Evolutionary conservation across 2,888 invertebrate genomes (phyloP).

Genomic region (Embidobia sp.): DNA sequence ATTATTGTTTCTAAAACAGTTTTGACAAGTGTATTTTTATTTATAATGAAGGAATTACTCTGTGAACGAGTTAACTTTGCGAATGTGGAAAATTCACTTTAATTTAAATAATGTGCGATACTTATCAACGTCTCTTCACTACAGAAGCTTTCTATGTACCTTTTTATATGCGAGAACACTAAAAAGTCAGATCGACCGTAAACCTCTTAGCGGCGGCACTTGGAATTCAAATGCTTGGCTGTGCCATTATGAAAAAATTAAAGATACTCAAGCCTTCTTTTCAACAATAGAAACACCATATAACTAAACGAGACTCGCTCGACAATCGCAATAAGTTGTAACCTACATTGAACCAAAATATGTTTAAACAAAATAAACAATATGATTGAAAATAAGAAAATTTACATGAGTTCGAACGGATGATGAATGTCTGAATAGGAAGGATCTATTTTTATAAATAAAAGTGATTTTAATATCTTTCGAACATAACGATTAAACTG

Average conservation of each 20-base stretch:
- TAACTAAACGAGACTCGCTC: not conserved
- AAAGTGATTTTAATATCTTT: constrained; percentile 19
- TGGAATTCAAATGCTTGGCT: constrained; percentile 26
- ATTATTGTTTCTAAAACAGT: constrained; percentile 11
- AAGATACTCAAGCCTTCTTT: constrained; percentile 19
- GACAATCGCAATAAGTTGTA: no score
- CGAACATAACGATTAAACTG: constrained; percentile 66
- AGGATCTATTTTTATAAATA: not conserved
- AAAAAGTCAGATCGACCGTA: constrained; percentile 26
- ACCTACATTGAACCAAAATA: no score
- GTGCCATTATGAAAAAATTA: constrained; percentile 22
- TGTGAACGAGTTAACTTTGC: not conserved
- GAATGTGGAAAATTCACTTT: constrained; percentile 28
- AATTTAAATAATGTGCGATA: constrained; percentile 39
- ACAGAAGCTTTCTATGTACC: constrained; percentile 12
- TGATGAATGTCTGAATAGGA: not conserved
- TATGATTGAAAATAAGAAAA: no score
- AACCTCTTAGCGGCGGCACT: constrained; percentile 39
- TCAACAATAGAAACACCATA: constrained; percentile 20
- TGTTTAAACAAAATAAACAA: no score
- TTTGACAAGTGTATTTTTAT: constrained; percentile 8
- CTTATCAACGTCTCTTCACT: constrained; percentile 41
- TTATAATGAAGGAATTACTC: not conserved
- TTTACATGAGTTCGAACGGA: not conserved
- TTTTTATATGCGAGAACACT: constrained; percentile 7